phyloP scores from a whole-genome alignment of 2,888 invertebrate genomes.

The Lasioglossum vierecki region DNA sequence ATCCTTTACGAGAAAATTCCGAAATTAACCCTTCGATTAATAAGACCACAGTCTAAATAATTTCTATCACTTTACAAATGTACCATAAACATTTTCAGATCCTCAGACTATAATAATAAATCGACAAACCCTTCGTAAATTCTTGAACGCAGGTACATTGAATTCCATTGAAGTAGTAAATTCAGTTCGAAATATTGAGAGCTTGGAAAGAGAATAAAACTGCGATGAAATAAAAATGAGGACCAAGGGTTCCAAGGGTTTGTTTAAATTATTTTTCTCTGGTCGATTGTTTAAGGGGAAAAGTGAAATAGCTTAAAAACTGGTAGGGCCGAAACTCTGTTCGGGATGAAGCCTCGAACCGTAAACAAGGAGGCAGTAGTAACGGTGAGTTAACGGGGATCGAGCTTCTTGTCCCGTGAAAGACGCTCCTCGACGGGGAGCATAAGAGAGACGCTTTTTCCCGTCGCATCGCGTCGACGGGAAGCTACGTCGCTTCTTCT shows the following conservation, averaged over 20 bases:
- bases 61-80: too few relatives aligned
- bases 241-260: not conserved
- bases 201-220: not conserved
- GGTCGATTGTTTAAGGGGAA: not conserved
- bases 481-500: not conserved
- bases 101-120: too few relatives aligned
- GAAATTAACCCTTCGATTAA: too few relatives aligned
- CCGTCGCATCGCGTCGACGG: not conserved
- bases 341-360: not conserved
- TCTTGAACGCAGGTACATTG: too few relatives aligned
- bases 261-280: not conserved
- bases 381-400: constrained; percentile 2
- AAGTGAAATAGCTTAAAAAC: not conserved
- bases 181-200: not conserved
- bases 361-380: constrained; percentile 31
- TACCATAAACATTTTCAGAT: too few relatives aligned
- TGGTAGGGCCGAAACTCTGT: not conserved
- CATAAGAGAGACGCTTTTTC: constrained; percentile 9
- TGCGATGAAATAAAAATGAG: not conserved
- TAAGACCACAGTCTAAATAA: too few relatives aligned
- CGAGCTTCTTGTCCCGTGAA: constrained; percentile 26
- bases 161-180: not conserved
- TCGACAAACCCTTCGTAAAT: too few relatives aligned
- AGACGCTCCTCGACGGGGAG: not conserved
- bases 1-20: too few relatives aligned